Evolutionary conservation across 2,888 invertebrate species (phyloP).

Genomic region (Drosophila pseudotakahashii): DNA sequence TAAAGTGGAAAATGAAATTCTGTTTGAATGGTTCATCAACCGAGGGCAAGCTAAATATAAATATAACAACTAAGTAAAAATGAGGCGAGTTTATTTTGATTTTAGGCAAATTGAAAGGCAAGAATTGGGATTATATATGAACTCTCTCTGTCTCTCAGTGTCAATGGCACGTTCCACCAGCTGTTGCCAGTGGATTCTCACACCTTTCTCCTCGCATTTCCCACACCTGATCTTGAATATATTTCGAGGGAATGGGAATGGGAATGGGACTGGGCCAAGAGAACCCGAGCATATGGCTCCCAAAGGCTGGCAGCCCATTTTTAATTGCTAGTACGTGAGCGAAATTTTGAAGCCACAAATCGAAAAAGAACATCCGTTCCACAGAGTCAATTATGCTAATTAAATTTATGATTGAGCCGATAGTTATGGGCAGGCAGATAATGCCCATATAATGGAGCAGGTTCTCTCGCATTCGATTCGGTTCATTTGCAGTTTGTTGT

Average conservation of each 20-base stretch:
- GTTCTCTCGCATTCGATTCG: slow-evolving; percentile 16
- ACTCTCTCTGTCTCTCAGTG: slow-evolving; percentile 1
- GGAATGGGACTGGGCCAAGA: background rate
- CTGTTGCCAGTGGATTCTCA: slow-evolving; percentile 22
- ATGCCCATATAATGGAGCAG: slow-evolving; percentile 45
- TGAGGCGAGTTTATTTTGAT: background rate
- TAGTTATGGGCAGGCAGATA: slow-evolving; percentile 47
- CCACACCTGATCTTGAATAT: slow-evolving; percentile 21
- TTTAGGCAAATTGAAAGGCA: slow-evolving; percentile 8
- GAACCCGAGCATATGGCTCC: slow-evolving; percentile 25
- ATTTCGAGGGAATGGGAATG: background rate
- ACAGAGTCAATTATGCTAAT: slow-evolving; percentile 47
- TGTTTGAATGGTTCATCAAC: slow-evolving; percentile 31
- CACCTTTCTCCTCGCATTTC: slow-evolving; percentile 12
- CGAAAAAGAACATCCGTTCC: slow-evolving; percentile 46
- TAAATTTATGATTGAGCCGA: slow-evolving; percentile 52
- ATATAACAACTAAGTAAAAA: slow-evolving; percentile 18
- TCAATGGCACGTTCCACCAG: slow-evolving; percentile 36
- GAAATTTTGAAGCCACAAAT: slow-evolving; percentile 37
- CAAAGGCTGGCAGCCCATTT: slow-evolving; percentile 34
- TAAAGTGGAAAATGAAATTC: slow-evolving; percentile 25
- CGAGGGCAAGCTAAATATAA: slow-evolving; percentile 23
- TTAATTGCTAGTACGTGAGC: slow-evolving; percentile 49
- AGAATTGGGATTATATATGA: background rate
- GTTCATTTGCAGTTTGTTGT: slow-evolving; percentile 41